Conservation (phyloP, 2,113 vertebrate species). For the Protobothrops mucrosquamatus region DNA sequence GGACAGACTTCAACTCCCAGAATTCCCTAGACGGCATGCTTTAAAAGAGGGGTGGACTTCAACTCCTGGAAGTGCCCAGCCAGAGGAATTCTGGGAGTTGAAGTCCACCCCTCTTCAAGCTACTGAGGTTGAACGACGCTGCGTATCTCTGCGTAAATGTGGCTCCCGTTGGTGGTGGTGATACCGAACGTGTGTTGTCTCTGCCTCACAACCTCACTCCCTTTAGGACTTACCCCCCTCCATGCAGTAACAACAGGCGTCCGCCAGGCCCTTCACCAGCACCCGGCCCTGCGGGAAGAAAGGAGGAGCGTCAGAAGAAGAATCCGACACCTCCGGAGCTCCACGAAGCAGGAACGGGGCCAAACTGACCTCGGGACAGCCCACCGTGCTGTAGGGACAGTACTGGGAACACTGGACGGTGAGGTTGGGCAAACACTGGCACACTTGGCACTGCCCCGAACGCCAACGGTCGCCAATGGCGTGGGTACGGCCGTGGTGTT, state of each 20-base stretch:
- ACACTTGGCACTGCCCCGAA: conserved; percentile 74
- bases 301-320: neutral
- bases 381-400: conserved; percentile 67
- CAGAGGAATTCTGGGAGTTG: neutral
- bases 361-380: conserved; percentile 79
- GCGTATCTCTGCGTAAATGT: neutral
- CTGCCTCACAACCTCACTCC: accelerated
- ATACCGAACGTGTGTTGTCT: neutral
- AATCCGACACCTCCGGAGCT: neutral
- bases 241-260: conserved; percentile 78
- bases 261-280: conserved; percentile 71
- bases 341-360: accelerated
- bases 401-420: conserved; percentile 73
- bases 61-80: neutral
- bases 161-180: accelerated
- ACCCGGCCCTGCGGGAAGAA: conserved; percentile 66
- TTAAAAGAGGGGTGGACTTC: too few relatives aligned
- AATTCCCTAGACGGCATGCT: too few relatives aligned
- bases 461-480: conserved; percentile 78
- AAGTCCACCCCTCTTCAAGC: neutral
- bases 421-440: conserved; percentile 76
- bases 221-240: conserved; percentile 53
- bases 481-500: conserved; percentile 66
- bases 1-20: too few relatives aligned
- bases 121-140: accelerated